These are phyloP conservation scores for Xestia c-nigrum DNA, from an alignment of 2,888 invertebrate species.

Conservation along the genomic window DNA sequence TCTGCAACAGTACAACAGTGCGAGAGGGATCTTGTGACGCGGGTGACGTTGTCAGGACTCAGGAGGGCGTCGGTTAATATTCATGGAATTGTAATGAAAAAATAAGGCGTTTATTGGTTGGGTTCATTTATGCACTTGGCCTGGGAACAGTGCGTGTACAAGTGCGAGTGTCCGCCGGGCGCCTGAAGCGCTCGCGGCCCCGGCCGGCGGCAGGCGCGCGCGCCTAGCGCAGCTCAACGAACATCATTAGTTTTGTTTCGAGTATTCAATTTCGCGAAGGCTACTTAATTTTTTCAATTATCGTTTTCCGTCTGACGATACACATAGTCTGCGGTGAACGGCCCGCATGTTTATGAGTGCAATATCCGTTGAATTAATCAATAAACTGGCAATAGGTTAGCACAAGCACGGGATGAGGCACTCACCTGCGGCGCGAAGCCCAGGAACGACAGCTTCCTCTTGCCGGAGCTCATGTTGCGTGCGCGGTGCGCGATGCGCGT, in stretches of 20 bases:
- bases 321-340: slow-evolving; percentile 3
- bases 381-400: neutral
- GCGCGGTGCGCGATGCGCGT: slow-evolving; percentile 18
- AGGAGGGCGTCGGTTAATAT: too few relatives aligned
- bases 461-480: slow-evolving; percentile 88
- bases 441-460: slow-evolving; percentile 93
- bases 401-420: slow-evolving; percentile 48
- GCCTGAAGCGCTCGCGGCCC: neutral
- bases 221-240: neutral
- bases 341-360: slow-evolving; percentile 15
- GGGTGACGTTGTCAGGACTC: neutral
- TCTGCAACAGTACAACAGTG: neutral
- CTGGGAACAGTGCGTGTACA: neutral
- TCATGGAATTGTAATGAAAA: too few relatives aligned
- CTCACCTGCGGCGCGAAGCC: slow-evolving; percentile 92
- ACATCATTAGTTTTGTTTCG: slow-evolving; percentile 12
- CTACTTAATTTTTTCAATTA: slow-evolving; percentile 15
- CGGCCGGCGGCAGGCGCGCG: neutral
- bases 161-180: neutral
- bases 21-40: neutral
- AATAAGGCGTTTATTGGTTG: neutral
- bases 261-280: slow-evolving; percentile 28
- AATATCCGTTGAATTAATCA: slow-evolving; percentile 24
- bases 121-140: neutral
- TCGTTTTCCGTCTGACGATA: slow-evolving; percentile 3